Base-by-base conservation (phyloP, 2,113 vertebrate genomes). In the Abramis brama region DNA sequence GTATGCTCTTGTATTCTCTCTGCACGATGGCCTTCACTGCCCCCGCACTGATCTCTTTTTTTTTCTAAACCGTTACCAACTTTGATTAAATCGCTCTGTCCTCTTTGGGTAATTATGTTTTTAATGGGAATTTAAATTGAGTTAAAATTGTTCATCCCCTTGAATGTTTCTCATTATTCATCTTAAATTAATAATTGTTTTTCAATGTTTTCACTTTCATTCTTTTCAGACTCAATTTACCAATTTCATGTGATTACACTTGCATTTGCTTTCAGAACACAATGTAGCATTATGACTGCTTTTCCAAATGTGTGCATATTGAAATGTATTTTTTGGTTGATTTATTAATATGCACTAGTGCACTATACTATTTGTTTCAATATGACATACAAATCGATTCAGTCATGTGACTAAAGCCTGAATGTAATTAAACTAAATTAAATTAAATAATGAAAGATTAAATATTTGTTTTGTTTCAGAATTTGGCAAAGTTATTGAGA, bases 181-280 rank as follows among this genome's bases (percentile, higher is more conserved):
- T 9, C 25, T 30, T 70, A 62, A 76, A 84, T 93, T 90, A 55
- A 36, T 78, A 36, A 19, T 91, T 89, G 84, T 87, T 90, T 86
- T 88, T 74, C 70, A 73, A 15, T 25, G 71, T 47, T 74, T 74
- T 74, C 10, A 39, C 39, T 45, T 45, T 64, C 4, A n/a, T 36
- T 78, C 39, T 79, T 79, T 79, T 60, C 30, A n/a, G n/a, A 27
- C 23, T 79, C 36, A 43, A 43, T 43, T 43, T 23, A 25, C 36
- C 8, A 80, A 62, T 64, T 27, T 27, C 45, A 13, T 15, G 19
- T 64, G 36, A 47, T 80, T 15, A 64, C 62, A 17, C 36, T 79
- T 45, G 23, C 55, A 79, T 62, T 79, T 79, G 57, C n/a, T 27
- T 62, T 47, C 59, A 64, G 64, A 64, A 64, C 59, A 11, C 59